Evolutionary conservation across 2,888 invertebrate species (phyloP), one percentile per base, ranked within the genome.

Genomic region (Vanessa cardui): DNA sequence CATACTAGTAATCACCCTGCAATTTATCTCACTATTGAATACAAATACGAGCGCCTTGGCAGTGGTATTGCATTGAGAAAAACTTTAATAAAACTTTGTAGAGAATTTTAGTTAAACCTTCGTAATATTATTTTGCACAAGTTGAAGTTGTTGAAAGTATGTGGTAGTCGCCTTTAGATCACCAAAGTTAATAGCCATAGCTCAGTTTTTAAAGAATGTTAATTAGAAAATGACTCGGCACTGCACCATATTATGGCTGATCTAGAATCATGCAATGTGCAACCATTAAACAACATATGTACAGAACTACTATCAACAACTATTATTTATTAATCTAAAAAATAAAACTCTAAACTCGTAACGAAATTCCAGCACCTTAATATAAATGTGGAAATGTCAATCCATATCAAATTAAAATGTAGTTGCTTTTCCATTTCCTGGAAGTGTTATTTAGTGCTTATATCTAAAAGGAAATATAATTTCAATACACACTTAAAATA

Each of bases 201-300:
- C 33, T 56, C 2, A 33, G 33, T 18, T 56, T 56, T 33, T 9
- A 15, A 31, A 26, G 26, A 54, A 26, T 33, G 18, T 56, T 5
- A 56, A 8, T 6, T 16, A 26, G 18, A 59, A 31, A 44, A 31
- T 39, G 44, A 44, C 21, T 64, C 21, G 12, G 45, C n/a, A 46
- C 9, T 64, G 46, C 52, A 58, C 18, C 58, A 49, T 31, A 12
- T 39, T 4, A 64, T 39, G 31, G 44, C 26, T 49, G 49, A 58
- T 12, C 15, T 64, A 26, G 44, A 64, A 49, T 9, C 59, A 59
- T 50, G 64, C 59, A 31, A 58, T 31, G 64, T 64, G 64, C 64
- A 26, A 59, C 39, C 63, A 56, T 46, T 33, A 31, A 56, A 56
- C 16, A 50, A 59, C 50, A 45, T 64, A 64, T 64, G 59, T 64